These are phyloP conservation scores for Coptodon bakossiorum DNA, from an alignment of 2,113 vertebrate species.

Conservation along the genomic window DNA sequence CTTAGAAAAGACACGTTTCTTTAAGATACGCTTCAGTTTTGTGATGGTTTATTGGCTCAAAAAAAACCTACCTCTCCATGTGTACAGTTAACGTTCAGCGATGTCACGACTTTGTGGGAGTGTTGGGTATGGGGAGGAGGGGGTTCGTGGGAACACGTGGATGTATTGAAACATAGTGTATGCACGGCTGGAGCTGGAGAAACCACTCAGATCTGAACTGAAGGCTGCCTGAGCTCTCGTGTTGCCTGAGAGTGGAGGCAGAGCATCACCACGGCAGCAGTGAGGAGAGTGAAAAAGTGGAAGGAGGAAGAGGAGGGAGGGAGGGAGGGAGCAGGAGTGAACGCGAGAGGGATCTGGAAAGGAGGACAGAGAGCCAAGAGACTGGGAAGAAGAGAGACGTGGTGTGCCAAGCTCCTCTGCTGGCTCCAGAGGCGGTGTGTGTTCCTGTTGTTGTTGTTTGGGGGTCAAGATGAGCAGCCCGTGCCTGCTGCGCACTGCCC, in stretches of 20 bases:
- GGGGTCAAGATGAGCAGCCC: conserved; percentile 73
- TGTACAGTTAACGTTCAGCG: not conserved
- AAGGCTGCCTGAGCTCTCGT: conserved; percentile 22
- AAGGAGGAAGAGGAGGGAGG: not conserved
- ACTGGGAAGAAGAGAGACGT: conserved; percentile 53
- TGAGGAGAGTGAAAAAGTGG: conserved; percentile 28
- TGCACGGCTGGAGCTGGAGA: conserved; percentile 48
- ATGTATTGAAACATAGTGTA: conserved; percentile 38
- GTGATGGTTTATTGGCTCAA: not conserved
- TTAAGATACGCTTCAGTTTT: not conserved
- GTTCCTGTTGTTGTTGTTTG: not conserved
- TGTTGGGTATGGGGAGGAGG: not conserved
- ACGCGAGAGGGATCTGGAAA: conserved; percentile 49
- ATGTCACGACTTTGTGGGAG: conserved; percentile 36
- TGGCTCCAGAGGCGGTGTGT: conserved; percentile 23
- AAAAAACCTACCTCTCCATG: not conserved
- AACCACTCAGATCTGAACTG: conserved; percentile 33
- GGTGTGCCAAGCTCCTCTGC: conserved; percentile 47
- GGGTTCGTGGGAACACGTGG: conserved; percentile 12
- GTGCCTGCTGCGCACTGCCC: conserved; percentile 66
- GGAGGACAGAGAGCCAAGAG: conserved; percentile 59
- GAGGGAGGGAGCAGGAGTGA: conserved; percentile 32
- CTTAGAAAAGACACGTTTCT: not conserved
- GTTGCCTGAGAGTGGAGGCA: conserved; percentile 39
- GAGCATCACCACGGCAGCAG: conserved; percentile 32